phyloP scores from a whole-genome alignment of 2,797 vertebrate genomes.

The Loriculus beryllinus region DNA sequence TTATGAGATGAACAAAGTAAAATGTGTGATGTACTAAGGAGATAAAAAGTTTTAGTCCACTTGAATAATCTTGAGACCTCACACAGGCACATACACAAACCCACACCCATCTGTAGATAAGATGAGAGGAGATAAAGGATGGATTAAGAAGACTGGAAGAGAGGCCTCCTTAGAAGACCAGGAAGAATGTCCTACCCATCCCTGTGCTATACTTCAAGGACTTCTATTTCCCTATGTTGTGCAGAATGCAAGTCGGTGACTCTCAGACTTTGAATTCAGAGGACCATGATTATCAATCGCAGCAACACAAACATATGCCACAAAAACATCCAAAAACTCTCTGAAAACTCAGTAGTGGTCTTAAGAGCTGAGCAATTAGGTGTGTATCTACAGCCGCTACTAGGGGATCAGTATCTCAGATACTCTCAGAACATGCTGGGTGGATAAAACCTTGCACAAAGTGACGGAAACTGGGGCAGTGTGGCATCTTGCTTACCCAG shows the following conservation, averaged over 20 bases:
- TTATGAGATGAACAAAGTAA: not conserved
- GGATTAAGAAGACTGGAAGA: not conserved
- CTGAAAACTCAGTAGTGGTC: not conserved
- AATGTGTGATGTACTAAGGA: not conserved
- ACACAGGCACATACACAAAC: not conserved
- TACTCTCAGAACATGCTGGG: not conserved
- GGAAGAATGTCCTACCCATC: not conserved
- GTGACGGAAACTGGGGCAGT: not conserved
- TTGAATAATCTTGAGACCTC: not conserved
- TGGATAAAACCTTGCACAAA: not conserved
- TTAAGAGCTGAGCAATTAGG: not conserved
- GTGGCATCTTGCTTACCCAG: not conserved
- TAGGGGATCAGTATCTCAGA: not conserved
- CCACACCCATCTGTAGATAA: too few species aligned
- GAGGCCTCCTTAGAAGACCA: not conserved
- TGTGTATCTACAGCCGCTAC: not conserved
- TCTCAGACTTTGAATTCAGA: not conserved
- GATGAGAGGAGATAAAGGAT: not conserved
- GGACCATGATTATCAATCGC: not conserved
- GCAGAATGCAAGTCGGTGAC: not conserved
- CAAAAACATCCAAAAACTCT: not conserved
- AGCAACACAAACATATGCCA: rapidly evolving
- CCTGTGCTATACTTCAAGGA: not conserved
- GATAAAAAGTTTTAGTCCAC: not conserved
- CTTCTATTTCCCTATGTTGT: not conserved